phyloP scores from a whole-genome alignment of 2,888 invertebrate species.

The Zhuqinia jingwanae region DNA sequence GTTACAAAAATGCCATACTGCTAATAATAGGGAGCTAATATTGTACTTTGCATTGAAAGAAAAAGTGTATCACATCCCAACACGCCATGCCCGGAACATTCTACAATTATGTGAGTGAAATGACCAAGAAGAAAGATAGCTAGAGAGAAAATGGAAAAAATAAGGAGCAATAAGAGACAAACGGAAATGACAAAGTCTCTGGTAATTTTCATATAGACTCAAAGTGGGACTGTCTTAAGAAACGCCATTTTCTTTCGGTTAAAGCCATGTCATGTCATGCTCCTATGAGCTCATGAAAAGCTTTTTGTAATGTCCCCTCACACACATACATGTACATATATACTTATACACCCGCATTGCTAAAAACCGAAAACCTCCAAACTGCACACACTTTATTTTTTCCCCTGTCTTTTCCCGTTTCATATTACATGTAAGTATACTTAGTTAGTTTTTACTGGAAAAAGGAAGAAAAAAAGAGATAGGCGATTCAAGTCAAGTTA shows the following conservation, averaged over 20 bases:
- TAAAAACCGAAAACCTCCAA: slow-evolving; percentile 36
- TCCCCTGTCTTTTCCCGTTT: slow-evolving; percentile 9
- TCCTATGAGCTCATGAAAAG: slow-evolving; percentile 54
- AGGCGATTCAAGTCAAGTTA: too few relatives aligned
- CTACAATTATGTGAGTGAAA: slow-evolving; percentile 2
- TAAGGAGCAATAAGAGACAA: slow-evolving; percentile 60
- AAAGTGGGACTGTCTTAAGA: slow-evolving; percentile 55
- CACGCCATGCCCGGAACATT: slow-evolving; percentile 6
- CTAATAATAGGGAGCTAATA: not conserved
- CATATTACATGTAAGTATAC: too few relatives aligned
- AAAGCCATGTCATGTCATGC: too few relatives aligned
- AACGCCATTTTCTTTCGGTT: slow-evolving; percentile 54
- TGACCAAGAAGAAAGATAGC: not conserved
- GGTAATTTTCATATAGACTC: slow-evolving; percentile 60
- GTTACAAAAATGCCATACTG: slow-evolving; percentile 1
- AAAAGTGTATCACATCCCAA: not conserved
- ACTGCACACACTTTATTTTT: slow-evolving; percentile 5
- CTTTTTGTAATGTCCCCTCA: slow-evolving; percentile 45
- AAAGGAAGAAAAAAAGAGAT: too few relatives aligned
- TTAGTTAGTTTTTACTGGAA: too few relatives aligned
- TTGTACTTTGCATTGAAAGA: not conserved
- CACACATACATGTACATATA: too few relatives aligned
- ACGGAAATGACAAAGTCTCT: slow-evolving; percentile 65
- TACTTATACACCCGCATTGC: too few relatives aligned
- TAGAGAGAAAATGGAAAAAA: slow-evolving; percentile 43